Evolutionary conservation across 2,113 vertebrate species (phyloP).

Genomic region (Butastur rufipennis): DNA sequence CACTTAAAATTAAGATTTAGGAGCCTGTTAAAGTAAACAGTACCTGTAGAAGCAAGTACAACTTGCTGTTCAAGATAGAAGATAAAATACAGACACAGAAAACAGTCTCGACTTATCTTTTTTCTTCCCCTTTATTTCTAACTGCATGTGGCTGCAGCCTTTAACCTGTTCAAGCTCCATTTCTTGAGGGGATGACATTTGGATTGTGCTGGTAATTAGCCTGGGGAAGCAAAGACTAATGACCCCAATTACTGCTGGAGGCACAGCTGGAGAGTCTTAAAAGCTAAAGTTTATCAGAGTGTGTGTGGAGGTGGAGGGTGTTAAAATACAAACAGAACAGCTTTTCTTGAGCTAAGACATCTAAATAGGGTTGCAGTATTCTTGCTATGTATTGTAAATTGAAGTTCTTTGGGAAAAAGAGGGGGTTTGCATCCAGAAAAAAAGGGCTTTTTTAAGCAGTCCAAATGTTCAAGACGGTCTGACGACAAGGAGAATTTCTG

Average conservation of each 20-base stretch:
- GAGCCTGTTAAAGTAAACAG: neutral
- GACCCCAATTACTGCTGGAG: conserved; percentile 25
- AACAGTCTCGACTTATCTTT: neutral
- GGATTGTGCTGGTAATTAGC: conserved; percentile 36
- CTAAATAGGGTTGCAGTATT: neutral
- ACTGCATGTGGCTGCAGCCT: neutral
- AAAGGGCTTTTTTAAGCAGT: neutral
- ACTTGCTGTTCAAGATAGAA: neutral
- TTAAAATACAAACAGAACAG: neutral
- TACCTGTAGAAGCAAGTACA: neutral
- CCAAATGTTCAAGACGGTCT: neutral
- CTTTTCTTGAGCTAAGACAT: neutral
- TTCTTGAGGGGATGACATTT: conserved; percentile 29
- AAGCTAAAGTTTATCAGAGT: conserved; percentile 33
- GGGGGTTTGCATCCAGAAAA: neutral
- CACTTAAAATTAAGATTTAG: neutral
- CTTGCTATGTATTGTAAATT: neutral
- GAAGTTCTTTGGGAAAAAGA: neutral
- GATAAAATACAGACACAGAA: neutral
- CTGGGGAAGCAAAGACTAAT: conserved; percentile 25
- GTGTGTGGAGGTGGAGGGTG: neutral
- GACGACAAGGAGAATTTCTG: neutral
- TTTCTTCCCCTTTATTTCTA: neutral
- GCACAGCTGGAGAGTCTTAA: conserved; percentile 32
- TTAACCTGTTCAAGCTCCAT: conserved; percentile 9